A percentile compares a stretch with the other conserved stretches of the same genome.
Conservation (phyloP, 2,888 invertebrate species). For the Andrena flavipes region DNA sequence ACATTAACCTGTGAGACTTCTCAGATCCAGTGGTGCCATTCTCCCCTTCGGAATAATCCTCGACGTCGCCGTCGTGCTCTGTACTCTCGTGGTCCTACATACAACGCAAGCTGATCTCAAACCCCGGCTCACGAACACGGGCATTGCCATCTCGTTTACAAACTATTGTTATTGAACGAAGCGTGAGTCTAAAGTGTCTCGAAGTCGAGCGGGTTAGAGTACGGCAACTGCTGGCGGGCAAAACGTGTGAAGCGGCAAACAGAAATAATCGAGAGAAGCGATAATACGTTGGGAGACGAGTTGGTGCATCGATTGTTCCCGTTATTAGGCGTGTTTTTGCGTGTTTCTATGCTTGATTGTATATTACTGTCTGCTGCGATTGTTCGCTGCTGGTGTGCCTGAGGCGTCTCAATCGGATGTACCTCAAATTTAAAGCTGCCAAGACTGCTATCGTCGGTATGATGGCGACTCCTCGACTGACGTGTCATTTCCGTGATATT, state of each 20-base stretch:
- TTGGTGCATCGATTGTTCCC: background rate
- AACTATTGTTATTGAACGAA: slow-evolving; percentile 27
- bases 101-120: background rate
- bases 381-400: slow-evolving; percentile 23
- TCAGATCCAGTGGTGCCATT: slow-evolving; percentile 89
- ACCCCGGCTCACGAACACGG: background rate
- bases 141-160: background rate
- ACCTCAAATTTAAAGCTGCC: slow-evolving; percentile 90
- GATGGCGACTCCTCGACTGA: slow-evolving; percentile 87
- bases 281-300: background rate
- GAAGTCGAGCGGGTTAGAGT: slow-evolving; percentile 14
- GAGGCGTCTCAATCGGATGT: slow-evolving; percentile 69
- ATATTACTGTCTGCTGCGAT: slow-evolving; percentile 32
- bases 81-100: slow-evolving; percentile 87
- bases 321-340: background rate
- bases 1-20: slow-evolving; percentile 88
- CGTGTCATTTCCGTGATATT: slow-evolving; percentile 81
- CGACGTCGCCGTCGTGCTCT: slow-evolving; percentile 94
- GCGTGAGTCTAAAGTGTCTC: slow-evolving; percentile 34
- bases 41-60: slow-evolving; percentile 92
- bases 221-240: slow-evolving; percentile 4
- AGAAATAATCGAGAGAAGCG: slow-evolving; percentile 27
- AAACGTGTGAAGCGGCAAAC: slow-evolving; percentile 17
- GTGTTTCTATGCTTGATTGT: slow-evolving; percentile 6
- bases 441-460: slow-evolving; percentile 90